phyloP scores from a whole-genome alignment of 2,888 invertebrate species.

The Callyntrura sp. region DNA sequence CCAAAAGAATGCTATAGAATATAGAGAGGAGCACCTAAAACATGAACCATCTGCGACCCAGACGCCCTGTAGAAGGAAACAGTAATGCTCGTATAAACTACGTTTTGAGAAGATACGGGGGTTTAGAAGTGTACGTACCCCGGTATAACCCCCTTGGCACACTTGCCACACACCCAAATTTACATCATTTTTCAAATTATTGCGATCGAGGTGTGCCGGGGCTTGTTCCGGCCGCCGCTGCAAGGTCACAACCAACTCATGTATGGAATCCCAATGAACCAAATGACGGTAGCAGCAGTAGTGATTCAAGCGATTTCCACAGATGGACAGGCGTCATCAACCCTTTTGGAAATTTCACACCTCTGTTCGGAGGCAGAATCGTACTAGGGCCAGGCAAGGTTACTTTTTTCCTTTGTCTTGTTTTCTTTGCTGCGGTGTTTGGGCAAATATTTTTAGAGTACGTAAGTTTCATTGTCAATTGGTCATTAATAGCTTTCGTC shows the following conservation, averaged over 20 bases:
- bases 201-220: not conserved
- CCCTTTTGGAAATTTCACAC: constrained; percentile 50
- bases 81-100: constrained; percentile 20
- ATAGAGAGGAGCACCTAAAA: not conserved
- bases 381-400: constrained; percentile 58
- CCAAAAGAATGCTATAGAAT: too few relatives aligned
- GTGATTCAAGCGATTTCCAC: constrained; percentile 38
- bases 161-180: not conserved
- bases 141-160: not conserved
- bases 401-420: constrained; percentile 17
- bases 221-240: not conserved
- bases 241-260: not conserved
- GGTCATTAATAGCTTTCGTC: too few relatives aligned
- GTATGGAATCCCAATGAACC: not conserved
- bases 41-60: constrained; percentile 24
- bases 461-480: too few relatives aligned
- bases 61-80: not conserved
- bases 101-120: constrained; percentile 52
- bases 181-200: not conserved
- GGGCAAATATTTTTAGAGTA: constrained; percentile 61
- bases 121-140: constrained; percentile 59
- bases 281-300: not conserved
- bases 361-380: constrained; percentile 63
- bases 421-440: not conserved
- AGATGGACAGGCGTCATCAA: constrained; percentile 1